Percentiles rank a stretch among this genome's conserved stretches.
Conservation (phyloP, 2,113 vertebrate genomes). For the Suncus etruscus region DNA sequence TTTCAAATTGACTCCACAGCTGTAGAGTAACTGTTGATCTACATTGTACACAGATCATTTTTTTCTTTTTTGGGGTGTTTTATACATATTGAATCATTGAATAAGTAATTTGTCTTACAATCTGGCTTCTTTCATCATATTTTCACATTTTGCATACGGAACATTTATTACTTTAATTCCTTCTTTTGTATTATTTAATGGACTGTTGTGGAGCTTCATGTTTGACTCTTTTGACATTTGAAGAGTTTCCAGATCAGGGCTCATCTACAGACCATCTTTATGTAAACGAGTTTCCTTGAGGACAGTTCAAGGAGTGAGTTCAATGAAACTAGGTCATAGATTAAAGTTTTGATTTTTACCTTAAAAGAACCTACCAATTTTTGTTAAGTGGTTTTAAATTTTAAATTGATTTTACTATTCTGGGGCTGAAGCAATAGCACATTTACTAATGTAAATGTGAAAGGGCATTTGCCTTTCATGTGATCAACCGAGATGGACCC, state of each 20-base stretch:
- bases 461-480: no score
- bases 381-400: neutral
- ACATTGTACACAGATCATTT: neutral
- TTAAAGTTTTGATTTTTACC: slow-evolving; percentile 43
- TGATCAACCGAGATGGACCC: no score
- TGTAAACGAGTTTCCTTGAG: slow-evolving; percentile 10
- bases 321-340: neutral
- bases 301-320: neutral
- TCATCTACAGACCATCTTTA: neutral
- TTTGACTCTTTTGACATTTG: neutral
- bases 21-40: neutral
- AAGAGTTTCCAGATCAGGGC: neutral
- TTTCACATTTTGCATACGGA: neutral
- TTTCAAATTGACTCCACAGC: neutral
- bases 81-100: neutral
- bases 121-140: neutral
- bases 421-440: no score
- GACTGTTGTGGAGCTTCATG: neutral
- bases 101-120: neutral
- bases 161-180: neutral
- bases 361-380: slow-evolving; percentile 31
- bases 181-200: neutral
- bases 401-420: no score
- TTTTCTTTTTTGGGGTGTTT: neutral
- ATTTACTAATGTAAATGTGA: no score